Percentiles rank a stretch among this genome's conserved stretches.
phyloP scores from a whole-genome alignment of 2,797 vertebrate species.

The Cercopithecus neglectus region DNA sequence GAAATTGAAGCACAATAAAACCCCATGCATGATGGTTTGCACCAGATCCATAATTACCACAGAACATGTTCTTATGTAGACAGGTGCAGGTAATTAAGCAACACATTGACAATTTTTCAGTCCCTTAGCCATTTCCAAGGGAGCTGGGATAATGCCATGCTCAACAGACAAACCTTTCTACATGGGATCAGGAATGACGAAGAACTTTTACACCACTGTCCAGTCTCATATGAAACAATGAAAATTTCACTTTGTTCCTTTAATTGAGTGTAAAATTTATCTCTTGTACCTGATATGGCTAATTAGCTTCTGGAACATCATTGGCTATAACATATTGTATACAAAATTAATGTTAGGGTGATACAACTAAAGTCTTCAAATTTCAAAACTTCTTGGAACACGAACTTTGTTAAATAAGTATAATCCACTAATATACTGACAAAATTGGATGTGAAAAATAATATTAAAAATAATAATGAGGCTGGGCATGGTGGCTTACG shows the following conservation, averaged over 20 bases:
- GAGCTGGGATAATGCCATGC: slow-evolving; percentile 46
- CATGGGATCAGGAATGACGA: not conserved
- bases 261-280: not conserved
- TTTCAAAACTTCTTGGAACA: not conserved
- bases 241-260: not conserved
- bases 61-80: slow-evolving; percentile 70
- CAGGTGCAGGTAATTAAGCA: slow-evolving; percentile 78
- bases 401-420: not conserved
- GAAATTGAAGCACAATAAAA: slow-evolving; percentile 77
- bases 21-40: slow-evolving; percentile 69
- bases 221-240: not conserved
- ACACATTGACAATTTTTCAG: slow-evolving; percentile 72
- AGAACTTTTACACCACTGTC: not conserved
- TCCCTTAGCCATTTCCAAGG: slow-evolving; percentile 69
- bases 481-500: not conserved
- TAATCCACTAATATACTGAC: not conserved
- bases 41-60: slow-evolving; percentile 67
- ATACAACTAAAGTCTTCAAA: not conserved
- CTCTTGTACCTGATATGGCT: not conserved
- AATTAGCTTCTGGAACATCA: not conserved
- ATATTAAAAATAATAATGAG: not conserved
- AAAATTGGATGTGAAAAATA: not conserved
- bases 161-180: slow-evolving; percentile 40
- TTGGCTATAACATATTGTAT: not conserved
- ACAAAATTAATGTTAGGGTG: slow-evolving; percentile 1